Evolutionary conservation across 1,140 invertebrate genomes (phyloP), one percentile per base, ranked within the genome.

Genomic region (Teleogryllus occipitalis): DNA sequence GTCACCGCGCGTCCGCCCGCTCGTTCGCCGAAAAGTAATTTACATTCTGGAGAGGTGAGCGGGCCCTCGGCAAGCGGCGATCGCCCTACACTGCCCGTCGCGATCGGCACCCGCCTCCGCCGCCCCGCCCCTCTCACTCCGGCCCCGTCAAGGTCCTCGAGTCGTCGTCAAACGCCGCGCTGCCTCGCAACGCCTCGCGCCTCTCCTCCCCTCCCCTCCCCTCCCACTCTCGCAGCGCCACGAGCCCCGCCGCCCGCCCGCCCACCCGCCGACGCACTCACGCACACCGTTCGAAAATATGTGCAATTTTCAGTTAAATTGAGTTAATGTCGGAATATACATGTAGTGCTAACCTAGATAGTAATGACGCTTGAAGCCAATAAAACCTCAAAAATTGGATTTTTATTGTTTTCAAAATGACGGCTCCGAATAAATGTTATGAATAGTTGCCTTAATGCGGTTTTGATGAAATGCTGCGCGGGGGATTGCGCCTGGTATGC

Each of bases 291-390:
- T 54, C 54, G 10, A 10, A 65, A 65, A 65, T 65, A 65, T 65
- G 54, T 7, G 10, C 1, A 65, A 3, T 65, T 65, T 18, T 7
- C 1, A 3, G 1, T 10, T 18, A 65, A 65, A 65, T 65, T 65
- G 54, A 65, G 54, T 65, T 65, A 65, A 14, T 65, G 54, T 0
- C 2, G 10, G 54, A 65, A 65, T 65, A 65, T 14, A 65, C 54
- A 65, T 65, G 54, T 65, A 65, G 54, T 65, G 54, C 54, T 65
- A 65, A 65, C 54, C 54, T 65, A 65, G 54, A 65, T 65, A 65
- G 54, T 18, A 65, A 65, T 65, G 54, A 65, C 54, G 54, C 54
- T 65, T 65, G 18, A 65, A 65, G 18, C 18, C 49, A 65, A 65
- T 65, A 65, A 65, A 65, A 65, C 54, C 7, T 7, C 49, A 54